These are phyloP conservation scores for Crossoptilon crossoptilon DNA, from an alignment of 2,797 vertebrate genomes.

Conservation along the genomic window DNA sequence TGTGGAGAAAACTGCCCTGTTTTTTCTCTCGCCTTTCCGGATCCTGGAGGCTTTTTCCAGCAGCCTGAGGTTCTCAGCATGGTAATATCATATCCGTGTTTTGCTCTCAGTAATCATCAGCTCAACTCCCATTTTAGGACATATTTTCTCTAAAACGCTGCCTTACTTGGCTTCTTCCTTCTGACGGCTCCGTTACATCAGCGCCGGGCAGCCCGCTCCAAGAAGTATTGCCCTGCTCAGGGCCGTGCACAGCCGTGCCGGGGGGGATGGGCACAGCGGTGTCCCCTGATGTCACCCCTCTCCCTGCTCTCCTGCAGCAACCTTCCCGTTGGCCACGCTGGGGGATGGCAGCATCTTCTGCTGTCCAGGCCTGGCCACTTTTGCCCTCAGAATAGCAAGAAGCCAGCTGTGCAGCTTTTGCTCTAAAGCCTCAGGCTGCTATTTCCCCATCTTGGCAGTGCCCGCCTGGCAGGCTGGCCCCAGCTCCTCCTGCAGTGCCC, in stretches of 20 bases:
- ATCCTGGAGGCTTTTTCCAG: neutral
- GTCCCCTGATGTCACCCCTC: neutral
- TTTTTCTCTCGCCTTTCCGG: neutral
- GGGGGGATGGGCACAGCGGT: accelerated
- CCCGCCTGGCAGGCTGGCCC: neutral
- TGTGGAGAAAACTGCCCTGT: neutral
- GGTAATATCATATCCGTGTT: neutral
- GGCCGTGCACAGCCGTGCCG: accelerated
- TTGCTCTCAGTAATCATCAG: neutral
- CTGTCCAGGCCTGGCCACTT: neutral
- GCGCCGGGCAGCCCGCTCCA: neutral
- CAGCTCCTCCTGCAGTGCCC: no score
- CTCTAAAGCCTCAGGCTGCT: accelerated
- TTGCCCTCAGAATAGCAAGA: neutral
- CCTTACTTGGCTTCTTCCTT: constrained; percentile 62
- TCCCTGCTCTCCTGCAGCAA: neutral
- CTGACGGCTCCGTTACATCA: constrained; percentile 37
- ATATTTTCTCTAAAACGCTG: constrained; percentile 1
- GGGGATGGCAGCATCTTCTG: neutral
- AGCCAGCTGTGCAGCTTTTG: neutral
- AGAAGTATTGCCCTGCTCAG: neutral
- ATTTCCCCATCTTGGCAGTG: neutral
- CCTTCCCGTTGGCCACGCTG: neutral
- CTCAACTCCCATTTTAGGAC: constrained; percentile 58
- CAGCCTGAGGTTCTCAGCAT: neutral